phyloP scores from a whole-genome alignment of 2,888 invertebrate genomes.

The Troides helena region DNA sequence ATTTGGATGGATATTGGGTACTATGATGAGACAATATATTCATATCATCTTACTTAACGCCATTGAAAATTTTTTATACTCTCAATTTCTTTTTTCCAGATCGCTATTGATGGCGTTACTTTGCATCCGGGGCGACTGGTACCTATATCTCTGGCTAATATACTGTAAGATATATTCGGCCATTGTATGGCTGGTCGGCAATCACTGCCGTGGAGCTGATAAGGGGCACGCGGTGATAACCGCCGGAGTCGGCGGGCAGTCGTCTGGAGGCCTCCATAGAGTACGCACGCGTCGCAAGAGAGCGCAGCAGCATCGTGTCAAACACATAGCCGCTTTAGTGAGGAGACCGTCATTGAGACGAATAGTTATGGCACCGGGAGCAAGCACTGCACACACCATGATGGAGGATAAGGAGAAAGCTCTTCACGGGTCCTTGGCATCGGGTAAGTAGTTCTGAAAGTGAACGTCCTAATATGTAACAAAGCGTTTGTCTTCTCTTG shows the following conservation, averaged over 20 bases:
- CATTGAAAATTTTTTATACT: not conserved
- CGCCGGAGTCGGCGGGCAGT: slow-evolving; percentile 64
- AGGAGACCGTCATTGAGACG: slow-evolving; percentile 71
- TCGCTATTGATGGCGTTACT: slow-evolving; percentile 74
- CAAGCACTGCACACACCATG: slow-evolving; percentile 77
- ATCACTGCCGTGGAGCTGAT: slow-evolving; percentile 74
- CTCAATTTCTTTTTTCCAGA: slow-evolving; percentile 51
- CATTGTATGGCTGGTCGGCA: slow-evolving; percentile 71
- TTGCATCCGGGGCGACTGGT: slow-evolving; percentile 67
- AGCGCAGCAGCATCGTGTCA: slow-evolving; percentile 59
- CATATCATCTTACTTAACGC: too few species aligned
- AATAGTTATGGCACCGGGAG: slow-evolving; percentile 80
- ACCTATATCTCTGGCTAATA: slow-evolving; percentile 66
- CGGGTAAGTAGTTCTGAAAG: slow-evolving; percentile 36
- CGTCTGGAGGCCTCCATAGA: slow-evolving; percentile 67
- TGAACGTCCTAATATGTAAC: slow-evolving; percentile 9
- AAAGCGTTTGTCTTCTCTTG: slow-evolving; percentile 26
- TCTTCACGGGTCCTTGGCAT: slow-evolving; percentile 58
- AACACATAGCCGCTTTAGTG: slow-evolving; percentile 68
- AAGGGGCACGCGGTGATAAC: slow-evolving; percentile 75
- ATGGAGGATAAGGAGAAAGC: slow-evolving; percentile 77
- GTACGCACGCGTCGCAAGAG: slow-evolving; percentile 73
- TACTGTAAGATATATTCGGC: slow-evolving; percentile 72
- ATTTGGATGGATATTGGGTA: too few species aligned
- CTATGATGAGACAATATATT: too few species aligned